Percentiles rank a stretch among this genome's conserved stretches.
Evolutionary conservation across 2,797 vertebrate species (phyloP).

Genomic region (Sarcophilus harrisii): DNA sequence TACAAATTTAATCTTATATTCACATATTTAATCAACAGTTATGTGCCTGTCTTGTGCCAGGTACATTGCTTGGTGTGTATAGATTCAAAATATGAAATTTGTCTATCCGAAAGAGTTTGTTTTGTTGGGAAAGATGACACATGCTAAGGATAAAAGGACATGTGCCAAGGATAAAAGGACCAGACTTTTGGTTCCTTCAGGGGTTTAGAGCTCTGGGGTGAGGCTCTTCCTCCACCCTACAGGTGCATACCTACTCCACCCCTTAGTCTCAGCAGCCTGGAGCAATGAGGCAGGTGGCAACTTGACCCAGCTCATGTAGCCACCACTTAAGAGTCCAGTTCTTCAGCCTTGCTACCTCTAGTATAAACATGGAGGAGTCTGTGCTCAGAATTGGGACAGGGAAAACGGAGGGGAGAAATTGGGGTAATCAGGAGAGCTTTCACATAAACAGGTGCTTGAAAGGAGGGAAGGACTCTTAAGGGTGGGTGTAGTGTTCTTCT

Average conservation of each 20-base stretch:
- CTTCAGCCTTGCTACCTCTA: background rate
- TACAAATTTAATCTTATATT: background rate
- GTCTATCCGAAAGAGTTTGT: background rate
- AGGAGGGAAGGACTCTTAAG: background rate
- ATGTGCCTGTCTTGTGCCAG: background rate
- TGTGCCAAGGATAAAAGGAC: background rate
- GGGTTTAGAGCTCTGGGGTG: background rate
- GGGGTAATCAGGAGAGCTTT: background rate
- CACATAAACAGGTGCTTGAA: background rate
- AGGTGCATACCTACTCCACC: background rate
- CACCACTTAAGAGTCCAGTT: background rate
- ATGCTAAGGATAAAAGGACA: no score
- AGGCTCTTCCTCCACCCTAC: background rate
- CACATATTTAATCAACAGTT: constrained; percentile 48
- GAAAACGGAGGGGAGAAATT: background rate
- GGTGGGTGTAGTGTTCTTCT: no score
- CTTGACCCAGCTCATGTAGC: background rate
- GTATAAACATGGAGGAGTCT: background rate
- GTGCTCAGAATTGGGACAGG: background rate
- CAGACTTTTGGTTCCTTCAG: background rate
- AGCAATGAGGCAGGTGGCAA: background rate
- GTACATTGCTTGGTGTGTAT: constrained; percentile 26
- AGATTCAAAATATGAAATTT: constrained; percentile 7
- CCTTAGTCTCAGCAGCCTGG: background rate
- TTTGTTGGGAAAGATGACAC: background rate